Base-by-base conservation (phyloP, 2,113 vertebrate genomes). In the Heteronetta atricapilla region DNA sequence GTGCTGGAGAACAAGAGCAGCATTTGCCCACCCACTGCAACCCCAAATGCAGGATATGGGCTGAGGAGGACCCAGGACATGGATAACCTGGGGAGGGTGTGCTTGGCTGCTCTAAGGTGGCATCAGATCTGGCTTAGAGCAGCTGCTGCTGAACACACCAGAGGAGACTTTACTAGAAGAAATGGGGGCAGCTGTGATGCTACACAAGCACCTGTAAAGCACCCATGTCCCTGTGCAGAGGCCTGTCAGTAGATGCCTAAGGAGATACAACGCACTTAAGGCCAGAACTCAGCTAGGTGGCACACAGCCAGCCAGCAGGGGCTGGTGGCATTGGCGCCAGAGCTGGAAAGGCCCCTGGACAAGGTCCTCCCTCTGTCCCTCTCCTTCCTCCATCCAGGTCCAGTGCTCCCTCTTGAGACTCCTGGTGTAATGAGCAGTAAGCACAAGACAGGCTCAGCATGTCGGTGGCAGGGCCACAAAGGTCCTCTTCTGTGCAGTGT, bases 11-110 rank as follows among this genome's bases (percentile, higher is more conserved):
- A 31, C 15, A 59, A 34, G 36, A 60, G 69, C 33, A 58, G 29
- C 4, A 0, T 40, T 48, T 67, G 13, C 31, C 46, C 66, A 34
- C 36, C 34, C 0, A 0, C 23, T 36, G 20, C 13, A 80, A 75
- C 28, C 56, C 34, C 62, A 55, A n/a, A 55, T 26, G 18, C 60
- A 77, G 68, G 50, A 19, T 16, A 2, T 1, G 22, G 69, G n/a
- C 52, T 81, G 56, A 31, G 59, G 38, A 64, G 31, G 66, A 81
- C 38, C 69, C 13, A 3, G 2, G 58, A 25, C 40, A 12, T 17
- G 18, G 13, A 40, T 40, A 40, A 13, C 50, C 52, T 60, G 2
- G 4, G 36, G 34, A 42, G 42, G 46, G n/a, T 53, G 55, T 40
- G 29, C 21, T 56, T 88, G 75, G 78, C 69, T 62, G 82, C 73